Evolutionary conservation across 2,888 invertebrate species (phyloP).

Genomic region (Mamestra brassicae): DNA sequence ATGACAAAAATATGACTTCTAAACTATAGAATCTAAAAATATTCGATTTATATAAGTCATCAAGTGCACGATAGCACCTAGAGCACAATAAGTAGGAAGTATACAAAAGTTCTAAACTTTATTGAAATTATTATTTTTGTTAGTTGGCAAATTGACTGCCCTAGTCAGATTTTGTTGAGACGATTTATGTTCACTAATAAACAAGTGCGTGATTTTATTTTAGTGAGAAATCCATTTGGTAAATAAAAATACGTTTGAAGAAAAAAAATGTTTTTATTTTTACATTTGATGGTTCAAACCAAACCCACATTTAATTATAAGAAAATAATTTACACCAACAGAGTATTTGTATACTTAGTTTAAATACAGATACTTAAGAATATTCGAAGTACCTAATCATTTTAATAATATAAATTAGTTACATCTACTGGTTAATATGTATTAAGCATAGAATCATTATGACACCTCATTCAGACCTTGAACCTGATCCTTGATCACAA

Average conservation of each 20-base stretch:
- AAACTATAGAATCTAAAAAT: constrained; percentile 43
- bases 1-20: constrained; percentile 61
- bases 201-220: constrained; percentile 83
- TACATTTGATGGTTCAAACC: constrained; percentile 33
- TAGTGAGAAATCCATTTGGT: constrained; percentile 81
- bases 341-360: constrained; percentile 22
- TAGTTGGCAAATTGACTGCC: constrained; percentile 74
- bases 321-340: constrained; percentile 43
- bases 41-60: constrained; percentile 53
- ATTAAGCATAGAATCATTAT: constrained; percentile 2
- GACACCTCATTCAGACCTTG: constrained; percentile 9
- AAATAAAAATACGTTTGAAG: constrained; percentile 82
- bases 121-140: constrained; percentile 62
- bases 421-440: constrained; percentile 27
- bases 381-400: background rate
- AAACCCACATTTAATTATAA: constrained; percentile 28
- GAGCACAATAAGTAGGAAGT: constrained; percentile 65
- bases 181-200: constrained; percentile 73
- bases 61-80: constrained; percentile 67
- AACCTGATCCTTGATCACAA: background rate
- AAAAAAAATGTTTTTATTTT: constrained; percentile 68
- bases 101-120: constrained; percentile 57
- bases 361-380: constrained; percentile 12
- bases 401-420: constrained; percentile 16
- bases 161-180: constrained; percentile 83